A percentile compares a stretch with the other conserved stretches of the same genome.
phyloP scores from a whole-genome alignment of 2,113 vertebrate genomes.

The Acinonyx jubatus region DNA sequence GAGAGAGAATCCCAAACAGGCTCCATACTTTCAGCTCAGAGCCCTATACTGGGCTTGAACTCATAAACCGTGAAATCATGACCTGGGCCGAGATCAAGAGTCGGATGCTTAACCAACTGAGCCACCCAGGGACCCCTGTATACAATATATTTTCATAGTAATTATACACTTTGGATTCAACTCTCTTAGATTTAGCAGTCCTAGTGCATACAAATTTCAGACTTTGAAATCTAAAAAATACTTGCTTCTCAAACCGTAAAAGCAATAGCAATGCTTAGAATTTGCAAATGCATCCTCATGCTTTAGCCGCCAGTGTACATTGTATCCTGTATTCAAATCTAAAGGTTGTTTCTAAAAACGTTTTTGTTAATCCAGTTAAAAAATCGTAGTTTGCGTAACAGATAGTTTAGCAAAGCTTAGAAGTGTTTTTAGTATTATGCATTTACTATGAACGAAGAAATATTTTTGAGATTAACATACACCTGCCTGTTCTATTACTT shows the following conservation, averaged over 20 bases:
- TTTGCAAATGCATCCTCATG: not conserved
- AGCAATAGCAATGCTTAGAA: not conserved
- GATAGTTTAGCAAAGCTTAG: slow-evolving; percentile 51
- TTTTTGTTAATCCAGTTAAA: not conserved
- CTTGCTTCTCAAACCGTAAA: not conserved
- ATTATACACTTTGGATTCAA: not conserved
- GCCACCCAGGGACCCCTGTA: not conserved
- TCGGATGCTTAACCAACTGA: too few species aligned
- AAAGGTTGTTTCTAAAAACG: slow-evolving; percentile 8
- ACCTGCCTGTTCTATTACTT: slow-evolving; percentile 65
- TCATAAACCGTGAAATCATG: too few species aligned
- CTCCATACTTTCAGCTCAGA: too few species aligned
- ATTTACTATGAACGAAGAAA: slow-evolving; percentile 4
- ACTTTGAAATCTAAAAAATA: slow-evolving; percentile 33
- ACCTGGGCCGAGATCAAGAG: too few species aligned
- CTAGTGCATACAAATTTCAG: not conserved
- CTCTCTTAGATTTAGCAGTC: not conserved
- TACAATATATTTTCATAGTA: not conserved
- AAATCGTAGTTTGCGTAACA: slow-evolving; percentile 33
- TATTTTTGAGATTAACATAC: slow-evolving; percentile 36
- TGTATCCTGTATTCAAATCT: not conserved
- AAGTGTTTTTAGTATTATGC: not conserved
- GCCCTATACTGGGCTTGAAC: too few species aligned
- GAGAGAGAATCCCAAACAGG: too few species aligned
- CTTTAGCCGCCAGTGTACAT: not conserved